phyloP scores from a whole-genome alignment of 2,888 invertebrate genomes.

The Orchesellides sinensis region DNA sequence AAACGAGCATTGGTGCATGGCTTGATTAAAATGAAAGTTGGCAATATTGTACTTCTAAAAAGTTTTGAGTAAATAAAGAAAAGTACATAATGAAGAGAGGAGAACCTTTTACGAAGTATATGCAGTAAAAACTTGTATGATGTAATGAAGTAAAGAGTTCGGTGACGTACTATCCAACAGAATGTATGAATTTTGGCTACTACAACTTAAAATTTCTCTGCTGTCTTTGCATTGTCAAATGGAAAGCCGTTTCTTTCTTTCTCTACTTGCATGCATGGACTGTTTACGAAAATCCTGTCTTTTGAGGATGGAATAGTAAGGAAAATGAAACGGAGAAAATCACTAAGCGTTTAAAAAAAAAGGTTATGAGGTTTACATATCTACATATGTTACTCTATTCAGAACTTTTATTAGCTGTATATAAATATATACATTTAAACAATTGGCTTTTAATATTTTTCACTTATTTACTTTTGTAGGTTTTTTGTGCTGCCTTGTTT shows the following conservation, averaged over 20 bases:
- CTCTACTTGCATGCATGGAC: constrained; percentile 2
- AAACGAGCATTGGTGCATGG: not conserved
- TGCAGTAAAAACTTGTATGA: no score
- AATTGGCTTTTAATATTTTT: not conserved
- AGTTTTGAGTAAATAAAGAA: constrained; percentile 34
- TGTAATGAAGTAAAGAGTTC: no score
- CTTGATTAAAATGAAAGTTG: constrained; percentile 44
- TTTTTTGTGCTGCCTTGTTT: not conserved
- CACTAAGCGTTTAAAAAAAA: no score
- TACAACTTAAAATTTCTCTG: not conserved
- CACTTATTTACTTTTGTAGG: not conserved
- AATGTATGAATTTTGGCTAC: not conserved
- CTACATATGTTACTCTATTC: no score
- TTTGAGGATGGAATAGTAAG: no score
- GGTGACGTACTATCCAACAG: no score
- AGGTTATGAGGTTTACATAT: no score
- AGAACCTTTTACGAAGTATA: no score
- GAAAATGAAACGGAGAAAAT: no score
- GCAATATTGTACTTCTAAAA: constrained; percentile 3
- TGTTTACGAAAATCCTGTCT: no score
- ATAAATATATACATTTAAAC: no score
- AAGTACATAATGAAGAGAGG: constrained; percentile 32
- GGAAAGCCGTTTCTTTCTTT: not conserved
- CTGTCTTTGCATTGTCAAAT: constrained; percentile 14
- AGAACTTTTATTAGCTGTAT: no score